A percentile compares a stretch with the other conserved stretches of the same genome.
Conservation (phyloP, 2,797 vertebrate species). For the Spinibarbus caldwelli region DNA sequence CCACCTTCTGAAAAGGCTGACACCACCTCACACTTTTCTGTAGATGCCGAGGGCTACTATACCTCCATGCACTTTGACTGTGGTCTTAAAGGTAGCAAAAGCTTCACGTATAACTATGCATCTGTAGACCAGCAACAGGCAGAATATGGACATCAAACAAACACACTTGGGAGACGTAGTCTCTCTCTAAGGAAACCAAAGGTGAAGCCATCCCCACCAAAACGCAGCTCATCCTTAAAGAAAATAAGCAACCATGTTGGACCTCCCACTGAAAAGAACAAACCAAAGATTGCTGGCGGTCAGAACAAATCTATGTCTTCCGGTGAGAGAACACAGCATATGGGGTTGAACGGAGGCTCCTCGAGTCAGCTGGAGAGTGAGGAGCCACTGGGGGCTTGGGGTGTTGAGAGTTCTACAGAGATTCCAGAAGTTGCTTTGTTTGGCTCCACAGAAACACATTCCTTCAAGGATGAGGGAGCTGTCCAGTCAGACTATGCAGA, state of each 20-base stretch:
- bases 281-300: slow-evolving; percentile 88
- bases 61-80: slow-evolving; percentile 99
- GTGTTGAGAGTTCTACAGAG: slow-evolving; percentile 67
- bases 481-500: slow-evolving; percentile 89
- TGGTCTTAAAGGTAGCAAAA: slow-evolving; percentile 89
- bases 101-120: slow-evolving; percentile 91
- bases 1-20: slow-evolving; percentile 93
- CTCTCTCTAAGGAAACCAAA: slow-evolving; percentile 89
- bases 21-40: slow-evolving; percentile 93
- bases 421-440: slow-evolving; percentile 77
- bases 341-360: slow-evolving; percentile 76
- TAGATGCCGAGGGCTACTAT: slow-evolving; percentile 97
- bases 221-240: slow-evolving; percentile 89
- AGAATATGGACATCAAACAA: slow-evolving; percentile 76
- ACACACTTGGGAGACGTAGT: slow-evolving; percentile 76
- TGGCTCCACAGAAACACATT: slow-evolving; percentile 75
- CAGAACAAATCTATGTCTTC: slow-evolving; percentile 80
- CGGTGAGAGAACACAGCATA: slow-evolving; percentile 83
- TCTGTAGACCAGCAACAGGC: slow-evolving; percentile 82
- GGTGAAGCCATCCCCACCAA: slow-evolving; percentile 90
- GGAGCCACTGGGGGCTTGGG: slow-evolving; percentile 78
- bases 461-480: slow-evolving; percentile 85
- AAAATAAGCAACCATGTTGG: slow-evolving; percentile 84
- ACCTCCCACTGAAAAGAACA: slow-evolving; percentile 81
- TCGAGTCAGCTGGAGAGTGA: slow-evolving; percentile 76